phyloP scores from a whole-genome alignment of 2,113 vertebrate genomes.

The Mustela lutreola region DNA sequence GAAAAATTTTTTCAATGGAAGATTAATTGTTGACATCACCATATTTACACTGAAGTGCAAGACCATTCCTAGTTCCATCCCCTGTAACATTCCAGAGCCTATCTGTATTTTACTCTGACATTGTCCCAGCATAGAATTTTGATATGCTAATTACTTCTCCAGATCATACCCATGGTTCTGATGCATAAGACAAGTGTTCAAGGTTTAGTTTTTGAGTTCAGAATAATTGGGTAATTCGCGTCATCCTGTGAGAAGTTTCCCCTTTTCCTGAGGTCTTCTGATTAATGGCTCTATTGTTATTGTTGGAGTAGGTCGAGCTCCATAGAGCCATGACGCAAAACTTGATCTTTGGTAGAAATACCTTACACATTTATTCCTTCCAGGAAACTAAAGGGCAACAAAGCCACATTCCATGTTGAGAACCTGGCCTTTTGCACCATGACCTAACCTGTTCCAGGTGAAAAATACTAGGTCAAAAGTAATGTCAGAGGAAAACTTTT shows the following conservation, averaged over 20 bases:
- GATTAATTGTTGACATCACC: constrained; percentile 80
- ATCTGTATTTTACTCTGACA: constrained; percentile 71
- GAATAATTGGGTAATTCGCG: constrained; percentile 81
- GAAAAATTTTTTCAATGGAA: constrained; percentile 86
- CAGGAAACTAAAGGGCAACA: constrained; percentile 82
- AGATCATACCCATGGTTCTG: constrained; percentile 78
- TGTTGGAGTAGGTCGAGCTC: constrained; percentile 74
- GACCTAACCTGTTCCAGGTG: constrained; percentile 84
- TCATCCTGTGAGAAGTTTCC: constrained; percentile 82
- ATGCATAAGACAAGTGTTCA: constrained; percentile 77
- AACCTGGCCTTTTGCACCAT: constrained; percentile 80
- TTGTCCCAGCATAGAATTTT: constrained; percentile 79
- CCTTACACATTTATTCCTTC: constrained; percentile 74
- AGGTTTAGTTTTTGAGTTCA: constrained; percentile 81
- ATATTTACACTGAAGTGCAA: constrained; percentile 75
- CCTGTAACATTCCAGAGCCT: constrained; percentile 74
- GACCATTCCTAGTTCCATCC: constrained; percentile 79
- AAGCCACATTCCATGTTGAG: constrained; percentile 71
- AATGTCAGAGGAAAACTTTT: constrained; percentile 88
- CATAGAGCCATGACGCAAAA: constrained; percentile 75
- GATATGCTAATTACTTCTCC: constrained; percentile 86
- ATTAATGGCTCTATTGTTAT: constrained; percentile 77
- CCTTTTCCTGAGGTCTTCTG: constrained; percentile 79
- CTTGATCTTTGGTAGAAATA: constrained; percentile 75
- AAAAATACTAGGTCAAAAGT: constrained; percentile 85